Conservation (phyloP, 1,140 invertebrate species). For the Drosophila nebulosa region DNA sequence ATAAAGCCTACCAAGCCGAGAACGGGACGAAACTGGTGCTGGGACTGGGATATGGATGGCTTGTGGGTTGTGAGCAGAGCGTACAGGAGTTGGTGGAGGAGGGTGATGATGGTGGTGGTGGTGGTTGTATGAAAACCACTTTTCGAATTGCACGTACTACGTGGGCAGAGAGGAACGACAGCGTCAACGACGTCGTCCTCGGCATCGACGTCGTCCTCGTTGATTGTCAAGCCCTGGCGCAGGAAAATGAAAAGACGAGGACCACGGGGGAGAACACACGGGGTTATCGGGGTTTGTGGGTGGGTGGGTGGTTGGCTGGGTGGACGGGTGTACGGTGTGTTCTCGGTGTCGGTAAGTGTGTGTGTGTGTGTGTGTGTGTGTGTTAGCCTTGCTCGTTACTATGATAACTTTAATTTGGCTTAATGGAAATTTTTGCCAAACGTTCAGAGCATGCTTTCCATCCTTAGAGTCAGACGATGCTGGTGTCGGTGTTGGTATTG, state of each 20-base stretch:
- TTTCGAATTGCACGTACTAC: conserved; percentile 74
- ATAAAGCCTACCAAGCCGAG: conserved; percentile 67
- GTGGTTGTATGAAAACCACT: conserved; percentile 69
- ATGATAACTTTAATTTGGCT: conserved; percentile 78
- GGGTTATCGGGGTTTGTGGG: neutral
- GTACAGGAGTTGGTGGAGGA: conserved; percentile 10
- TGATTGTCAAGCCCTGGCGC: conserved; percentile 40
- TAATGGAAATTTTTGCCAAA: conserved; percentile 69
- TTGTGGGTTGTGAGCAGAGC: conserved; percentile 11
- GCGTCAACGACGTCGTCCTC: neutral
- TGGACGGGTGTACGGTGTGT: conserved; percentile 10
- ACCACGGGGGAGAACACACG: conserved; percentile 9
- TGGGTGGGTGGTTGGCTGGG: no score
- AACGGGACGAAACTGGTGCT: conserved; percentile 30
- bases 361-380: neutral
- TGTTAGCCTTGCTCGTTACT: conserved; percentile 11
- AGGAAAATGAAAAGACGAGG: conserved; percentile 68
- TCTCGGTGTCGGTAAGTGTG: conserved; percentile 13
- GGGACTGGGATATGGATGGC: conserved; percentile 14
- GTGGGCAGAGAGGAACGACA: conserved; percentile 36
- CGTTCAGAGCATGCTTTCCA: conserved; percentile 27
- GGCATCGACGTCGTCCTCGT: conserved; percentile 20
- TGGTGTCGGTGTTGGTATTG: conserved; percentile 22
- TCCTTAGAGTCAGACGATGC: conserved; percentile 35
- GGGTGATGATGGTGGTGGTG: conserved; percentile 47